These are phyloP conservation scores for Odontesthes bonariensis DNA, from an alignment of 2,113 vertebrate genomes.

Conservation along the genomic window DNA sequence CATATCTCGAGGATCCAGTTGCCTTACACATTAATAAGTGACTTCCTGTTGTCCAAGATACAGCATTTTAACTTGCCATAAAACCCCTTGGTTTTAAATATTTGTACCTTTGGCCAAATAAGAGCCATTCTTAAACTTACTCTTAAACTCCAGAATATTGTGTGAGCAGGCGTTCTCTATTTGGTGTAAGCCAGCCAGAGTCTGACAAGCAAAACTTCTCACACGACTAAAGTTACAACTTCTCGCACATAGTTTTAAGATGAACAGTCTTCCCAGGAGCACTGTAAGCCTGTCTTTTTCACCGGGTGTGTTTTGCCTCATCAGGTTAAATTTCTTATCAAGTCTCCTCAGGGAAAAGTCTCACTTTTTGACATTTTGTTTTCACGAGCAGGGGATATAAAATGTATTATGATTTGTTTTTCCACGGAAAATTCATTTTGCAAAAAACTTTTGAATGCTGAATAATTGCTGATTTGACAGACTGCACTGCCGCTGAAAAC, in stretches of 20 bases:
- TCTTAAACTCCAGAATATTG: background rate
- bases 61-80: background rate
- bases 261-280: slow-evolving; percentile 11
- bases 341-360: slow-evolving; percentile 18
- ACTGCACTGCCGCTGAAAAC: slow-evolving; percentile 4
- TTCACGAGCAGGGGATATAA: slow-evolving; percentile 39
- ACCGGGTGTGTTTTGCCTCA: slow-evolving; percentile 42
- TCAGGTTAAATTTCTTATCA: slow-evolving; percentile 45
- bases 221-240: no score
- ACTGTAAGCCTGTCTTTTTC: slow-evolving; percentile 16
- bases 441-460: slow-evolving; percentile 23
- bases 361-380: slow-evolving; percentile 58
- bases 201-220: background rate
- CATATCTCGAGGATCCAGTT: no score
- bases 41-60: background rate
- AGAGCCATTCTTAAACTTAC: background rate
- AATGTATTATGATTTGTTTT: slow-evolving; percentile 51
- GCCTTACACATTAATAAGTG: background rate
- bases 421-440: slow-evolving; percentile 39
- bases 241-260: no score
- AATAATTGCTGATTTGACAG: slow-evolving; percentile 45
- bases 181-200: slow-evolving; percentile 5
- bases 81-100: background rate
- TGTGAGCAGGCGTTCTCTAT: slow-evolving; percentile 9
- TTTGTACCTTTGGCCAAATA: background rate